Evolutionary conservation across 2,888 invertebrate species (phyloP), one percentile per base, ranked within the genome.

Genomic region (Sympetrum striolatum): DNA sequence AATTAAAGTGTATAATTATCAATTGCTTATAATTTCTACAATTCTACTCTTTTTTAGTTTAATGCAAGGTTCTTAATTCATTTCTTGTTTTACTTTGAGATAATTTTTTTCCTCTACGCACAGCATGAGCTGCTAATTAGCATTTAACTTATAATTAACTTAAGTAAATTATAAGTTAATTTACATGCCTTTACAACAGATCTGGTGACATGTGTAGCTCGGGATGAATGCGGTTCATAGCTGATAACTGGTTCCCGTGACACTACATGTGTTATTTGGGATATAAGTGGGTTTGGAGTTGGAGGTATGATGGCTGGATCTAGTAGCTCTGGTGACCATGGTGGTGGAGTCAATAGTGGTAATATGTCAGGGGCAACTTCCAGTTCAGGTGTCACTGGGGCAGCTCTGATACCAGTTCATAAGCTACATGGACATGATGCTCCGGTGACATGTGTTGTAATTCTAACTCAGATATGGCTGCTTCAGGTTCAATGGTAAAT

Each of bases 261-360:
- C 92, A 95, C 95, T 90, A 96, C 96, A 0, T 95, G 95, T 92
- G 95, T 96, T 91, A 94, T 96, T 44, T 96, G 96, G 96, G 94
- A 95, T 92, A 94, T 96, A 39, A 92, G 90, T 39, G 91, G 91
- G 35, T 90, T 91, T 90, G 90, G 90, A 25, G 86, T 90, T 91
- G 64, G 91, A 81, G 90, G 91, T 93, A 93, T 91, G 12, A 86
- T 86, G 37, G 60, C 60, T 18, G 22, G 58, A 12, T 58, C 60
- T 37, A 60, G 60, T 37, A 60, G 86, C 8, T 73, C 73, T 14
- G 14, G 35, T 15, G 86, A 86, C 22, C 35, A 37, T 37, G 37
- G 86, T 22, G 60, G 37, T 60, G 86, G 60, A 4, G 37, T 60
- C 35, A 60, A 64, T n/a, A 53, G 86, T 14, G 86, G 86, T 2